phyloP scores from a whole-genome alignment of 2,888 invertebrate genomes.

The Oxycera nigricornis region DNA sequence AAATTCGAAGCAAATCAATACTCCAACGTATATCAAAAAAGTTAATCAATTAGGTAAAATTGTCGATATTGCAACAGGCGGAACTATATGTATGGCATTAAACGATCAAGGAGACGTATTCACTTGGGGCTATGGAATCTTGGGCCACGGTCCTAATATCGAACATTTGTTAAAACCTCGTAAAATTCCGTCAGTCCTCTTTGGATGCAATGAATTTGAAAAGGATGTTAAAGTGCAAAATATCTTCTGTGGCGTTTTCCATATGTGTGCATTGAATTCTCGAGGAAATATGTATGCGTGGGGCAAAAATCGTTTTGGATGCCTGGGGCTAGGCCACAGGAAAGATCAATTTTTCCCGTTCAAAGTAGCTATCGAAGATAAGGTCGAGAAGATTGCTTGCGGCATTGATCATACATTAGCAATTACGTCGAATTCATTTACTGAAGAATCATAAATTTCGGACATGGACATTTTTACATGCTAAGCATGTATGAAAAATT shows the following conservation, averaged over 20 bases:
- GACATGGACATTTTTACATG: too few species aligned
- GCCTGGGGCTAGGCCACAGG: constrained; percentile 80
- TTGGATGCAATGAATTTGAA: constrained; percentile 85
- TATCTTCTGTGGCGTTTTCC: constrained; percentile 76
- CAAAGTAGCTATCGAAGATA: constrained; percentile 80
- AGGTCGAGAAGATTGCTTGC: constrained; percentile 75
- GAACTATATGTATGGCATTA: constrained; percentile 82
- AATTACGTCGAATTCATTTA: too few species aligned
- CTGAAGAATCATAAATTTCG: too few species aligned
- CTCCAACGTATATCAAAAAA: constrained; percentile 71
- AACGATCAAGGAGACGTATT: constrained; percentile 86
- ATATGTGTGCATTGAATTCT: constrained; percentile 83
- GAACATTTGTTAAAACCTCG: constrained; percentile 72
- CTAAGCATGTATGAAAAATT: too few species aligned
- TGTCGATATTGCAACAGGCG: constrained; percentile 81
- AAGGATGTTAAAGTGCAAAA: constrained; percentile 71
- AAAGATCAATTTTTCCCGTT: constrained; percentile 90
- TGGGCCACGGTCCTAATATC: constrained; percentile 87
- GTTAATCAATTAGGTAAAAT: constrained; percentile 77
- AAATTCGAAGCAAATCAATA: constrained; percentile 74
- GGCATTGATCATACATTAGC: constrained; percentile 88
- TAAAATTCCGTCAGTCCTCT: constrained; percentile 78
- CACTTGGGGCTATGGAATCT: constrained; percentile 92
- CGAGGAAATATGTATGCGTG: constrained; percentile 87
- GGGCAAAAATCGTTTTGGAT: constrained; percentile 87